Percentiles rank a stretch among this genome's conserved stretches.
phyloP scores from a whole-genome alignment of 2,113 vertebrate species.

The rat (Rattus norvegicus) region DNA sequence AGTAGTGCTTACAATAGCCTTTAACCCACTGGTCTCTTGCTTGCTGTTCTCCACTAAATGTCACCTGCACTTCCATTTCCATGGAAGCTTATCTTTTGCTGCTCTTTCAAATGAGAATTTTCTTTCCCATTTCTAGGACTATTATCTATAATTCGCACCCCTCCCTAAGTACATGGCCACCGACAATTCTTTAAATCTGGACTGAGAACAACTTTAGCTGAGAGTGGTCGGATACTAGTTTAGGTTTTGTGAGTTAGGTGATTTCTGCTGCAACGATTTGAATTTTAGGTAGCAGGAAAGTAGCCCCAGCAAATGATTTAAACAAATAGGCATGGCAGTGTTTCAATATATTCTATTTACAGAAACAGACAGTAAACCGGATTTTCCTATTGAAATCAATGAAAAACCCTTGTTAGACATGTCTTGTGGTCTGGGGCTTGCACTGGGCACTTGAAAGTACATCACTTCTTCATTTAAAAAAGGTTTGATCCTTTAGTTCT shows the following conservation, averaged over 20 bases:
- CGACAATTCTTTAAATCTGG: constrained; percentile 40
- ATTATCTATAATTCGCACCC: constrained; percentile 8
- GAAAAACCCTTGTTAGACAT: constrained; percentile 34
- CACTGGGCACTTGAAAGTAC: neutral
- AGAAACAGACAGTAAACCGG: neutral
- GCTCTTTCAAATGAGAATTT: constrained; percentile 46
- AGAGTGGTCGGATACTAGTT: constrained; percentile 45
- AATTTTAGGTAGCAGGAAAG: neutral
- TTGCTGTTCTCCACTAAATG: constrained; percentile 41
- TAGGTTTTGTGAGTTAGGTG: neutral
- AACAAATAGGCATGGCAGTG: constrained; percentile 7
- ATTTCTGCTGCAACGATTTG: neutral
- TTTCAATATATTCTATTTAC: constrained; percentile 55
- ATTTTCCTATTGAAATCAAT: constrained; percentile 25
- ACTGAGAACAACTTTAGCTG: constrained; percentile 46
- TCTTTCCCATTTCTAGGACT: constrained; percentile 27
- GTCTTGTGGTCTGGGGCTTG: constrained; percentile 8
- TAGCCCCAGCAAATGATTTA: constrained; percentile 40
- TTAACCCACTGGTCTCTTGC: neutral
- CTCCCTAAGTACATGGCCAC: neutral
- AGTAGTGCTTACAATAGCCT: constrained; percentile 24
- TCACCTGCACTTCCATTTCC: neutral
- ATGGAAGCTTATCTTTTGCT: constrained; percentile 8
- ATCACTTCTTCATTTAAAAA: constrained; percentile 24
- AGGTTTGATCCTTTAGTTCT: constrained; percentile 35